phyloP scores from a whole-genome alignment of 2,113 vertebrate species.

The Syngnathus scovelli region DNA sequence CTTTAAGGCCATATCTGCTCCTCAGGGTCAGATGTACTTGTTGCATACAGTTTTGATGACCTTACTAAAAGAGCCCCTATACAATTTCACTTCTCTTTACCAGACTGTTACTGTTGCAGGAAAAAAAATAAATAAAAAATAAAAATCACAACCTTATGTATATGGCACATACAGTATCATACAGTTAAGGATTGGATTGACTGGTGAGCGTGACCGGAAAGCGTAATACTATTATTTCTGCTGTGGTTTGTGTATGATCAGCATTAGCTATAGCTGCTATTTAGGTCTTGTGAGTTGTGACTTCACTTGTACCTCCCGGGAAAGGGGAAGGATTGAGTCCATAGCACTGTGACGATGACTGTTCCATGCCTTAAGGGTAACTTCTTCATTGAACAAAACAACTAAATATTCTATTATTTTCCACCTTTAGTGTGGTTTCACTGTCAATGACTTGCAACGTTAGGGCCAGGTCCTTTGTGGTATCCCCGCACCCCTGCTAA shows the following conservation, averaged over 20 bases:
- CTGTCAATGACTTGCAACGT: neutral
- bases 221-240: neutral
- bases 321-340: slow-evolving; percentile 2
- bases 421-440: neutral
- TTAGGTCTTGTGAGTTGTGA: slow-evolving; percentile 8
- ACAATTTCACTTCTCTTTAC: slow-evolving; percentile 31
- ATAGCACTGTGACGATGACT: neutral
- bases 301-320: slow-evolving; percentile 1
- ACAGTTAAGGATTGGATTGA: slow-evolving; percentile 4
- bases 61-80: slow-evolving; percentile 43
- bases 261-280: slow-evolving; percentile 17
- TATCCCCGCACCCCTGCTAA: neutral
- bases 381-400: neutral
- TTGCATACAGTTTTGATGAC: slow-evolving; percentile 24
- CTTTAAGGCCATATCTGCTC: slow-evolving; percentile 40
- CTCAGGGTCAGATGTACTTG: slow-evolving; percentile 27
- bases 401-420: neutral
- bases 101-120: slow-evolving; percentile 15
- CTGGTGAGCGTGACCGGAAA: slow-evolving; percentile 15
- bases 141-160: neutral
- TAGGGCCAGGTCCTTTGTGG: too few relatives aligned
- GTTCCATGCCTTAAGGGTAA: neutral
- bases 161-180: slow-evolving; percentile 9
- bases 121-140: neutral
- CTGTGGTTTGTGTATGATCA: slow-evolving; percentile 28